A percentile compares a stretch with the other conserved stretches of the same genome.
Evolutionary conservation across 37 sponge, comb jelly and placozoan genomes (phyloP).

Genomic region (Ephydatia muelleri): DNA sequence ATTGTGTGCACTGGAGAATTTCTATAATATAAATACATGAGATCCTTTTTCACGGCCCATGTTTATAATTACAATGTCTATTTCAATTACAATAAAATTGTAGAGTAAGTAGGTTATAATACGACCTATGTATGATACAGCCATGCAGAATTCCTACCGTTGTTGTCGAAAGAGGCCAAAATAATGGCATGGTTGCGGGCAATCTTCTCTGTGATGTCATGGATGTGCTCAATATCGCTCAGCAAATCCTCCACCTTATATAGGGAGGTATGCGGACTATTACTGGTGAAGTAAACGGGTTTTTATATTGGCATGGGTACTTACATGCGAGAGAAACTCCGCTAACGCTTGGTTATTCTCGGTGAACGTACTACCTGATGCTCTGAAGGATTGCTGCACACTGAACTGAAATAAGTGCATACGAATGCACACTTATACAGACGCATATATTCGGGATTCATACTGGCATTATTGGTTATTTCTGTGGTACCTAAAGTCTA

Average conservation of each 20-base stretch:
- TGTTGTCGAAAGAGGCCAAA: conserved; percentile 27
- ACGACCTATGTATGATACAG: neutral
- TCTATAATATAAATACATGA: too few relatives aligned
- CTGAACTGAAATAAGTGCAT: neutral
- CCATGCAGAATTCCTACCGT: conserved; percentile 17
- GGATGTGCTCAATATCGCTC: conserved; percentile 41
- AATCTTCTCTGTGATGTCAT: conserved; percentile 45
- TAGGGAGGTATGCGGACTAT: too few relatives aligned
- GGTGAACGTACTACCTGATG: neutral
- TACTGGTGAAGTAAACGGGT: neutral
- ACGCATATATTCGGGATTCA: too few relatives aligned
- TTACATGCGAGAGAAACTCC: neutral
- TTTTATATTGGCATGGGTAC: neutral
- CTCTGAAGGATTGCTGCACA: neutral
- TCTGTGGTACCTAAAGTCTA: too few relatives aligned
- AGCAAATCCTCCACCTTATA: conserved; percentile 64
- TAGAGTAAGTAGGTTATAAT: too few relatives aligned
- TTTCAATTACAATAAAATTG: too few relatives aligned
- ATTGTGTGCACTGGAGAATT: too few relatives aligned
- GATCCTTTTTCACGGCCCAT: too few relatives aligned
- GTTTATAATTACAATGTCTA: too few relatives aligned
- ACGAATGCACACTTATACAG: neutral
- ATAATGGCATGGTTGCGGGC: conserved; percentile 54
- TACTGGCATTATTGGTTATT: too few relatives aligned
- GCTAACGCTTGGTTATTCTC: neutral